Evolutionary conservation across 2,888 invertebrate species (phyloP), one percentile per base, ranked within the genome.

Genomic region (Helobdella robusta): DNA sequence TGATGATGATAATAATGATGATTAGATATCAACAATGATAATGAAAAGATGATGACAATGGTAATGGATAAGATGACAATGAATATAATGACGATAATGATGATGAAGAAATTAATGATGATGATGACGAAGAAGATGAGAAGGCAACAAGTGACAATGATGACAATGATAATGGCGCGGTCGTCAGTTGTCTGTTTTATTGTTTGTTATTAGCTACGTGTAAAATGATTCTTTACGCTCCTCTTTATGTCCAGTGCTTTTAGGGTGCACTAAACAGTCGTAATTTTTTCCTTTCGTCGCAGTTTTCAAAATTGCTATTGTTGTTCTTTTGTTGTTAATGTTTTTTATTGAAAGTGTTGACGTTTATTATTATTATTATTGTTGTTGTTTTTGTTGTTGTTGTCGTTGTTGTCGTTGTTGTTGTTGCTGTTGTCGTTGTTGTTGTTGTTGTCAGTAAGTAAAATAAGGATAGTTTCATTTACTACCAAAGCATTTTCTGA

Each of bases 41-140:
- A 40, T 40, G 40, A n/a, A 15, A 23, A n/a, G 52, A n/a, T 52
- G 40, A 34, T 23, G 35, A 56, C 30, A 56, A 58, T 34, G 54
- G 32, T 34, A 30, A 56, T 25, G 56, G 30, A 4, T 25, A 56
- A 28, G 56, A 40, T 40, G 40, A 40, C 15, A 15, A 40, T 40
- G 40, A 56, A 5, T 25, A 25, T 1, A 30, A 20, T 25, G 56
- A 56, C 30, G 56, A 28, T 11, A 11, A 25, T 56, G 56, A 56
- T 11, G 56, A 56, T 56, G 56, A 15, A 6, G 3, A 25, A 11
- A 18, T 4, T 28, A 30, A 56, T 56, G 56, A 28, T 56, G 56
- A 56, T 56, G 56, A 25, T 56, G 56, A 28, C 18, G 52, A n/a
- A 18, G 52, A 11, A 6, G 23, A 20, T 56, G 20, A 48, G 25